A percentile compares a stretch with the other conserved stretches of the same genome.
These are phyloP conservation scores for Lamprotornis superbus DNA, from an alignment of 2,113 vertebrate species.

Conservation along the genomic window DNA sequence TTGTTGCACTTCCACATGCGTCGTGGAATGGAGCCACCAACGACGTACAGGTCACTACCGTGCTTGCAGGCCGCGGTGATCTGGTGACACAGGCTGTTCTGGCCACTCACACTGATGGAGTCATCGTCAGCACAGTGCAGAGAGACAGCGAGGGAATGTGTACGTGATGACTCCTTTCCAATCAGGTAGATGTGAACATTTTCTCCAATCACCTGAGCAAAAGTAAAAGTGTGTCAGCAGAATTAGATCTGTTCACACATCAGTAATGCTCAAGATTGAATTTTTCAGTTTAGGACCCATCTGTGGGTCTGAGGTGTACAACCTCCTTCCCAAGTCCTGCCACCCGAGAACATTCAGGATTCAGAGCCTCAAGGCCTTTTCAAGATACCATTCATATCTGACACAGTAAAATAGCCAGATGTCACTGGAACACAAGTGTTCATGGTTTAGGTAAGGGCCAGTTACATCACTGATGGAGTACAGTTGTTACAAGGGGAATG, in stretches of 20 bases:
- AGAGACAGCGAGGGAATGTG: constrained; percentile 92
- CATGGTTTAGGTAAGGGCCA: neutral
- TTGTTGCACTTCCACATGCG: constrained; percentile 99
- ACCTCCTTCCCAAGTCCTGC: neutral
- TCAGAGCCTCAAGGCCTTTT: neutral
- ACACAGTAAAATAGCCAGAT: neutral
- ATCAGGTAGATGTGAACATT: constrained; percentile 98
- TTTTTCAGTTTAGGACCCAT: neutral
- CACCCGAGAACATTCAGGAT: neutral
- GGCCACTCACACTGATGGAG: constrained; percentile 91
- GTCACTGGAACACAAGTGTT: neutral
- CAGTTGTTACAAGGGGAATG: neutral
- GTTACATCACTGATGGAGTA: neutral
- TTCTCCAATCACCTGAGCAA: constrained; percentile 90
- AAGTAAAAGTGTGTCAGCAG: neutral
- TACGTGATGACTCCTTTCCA: constrained; percentile 93
- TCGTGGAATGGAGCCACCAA: constrained; percentile 94
- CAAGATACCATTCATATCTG: neutral
- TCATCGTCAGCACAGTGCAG: constrained; percentile 94
- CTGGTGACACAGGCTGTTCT: constrained; percentile 98
- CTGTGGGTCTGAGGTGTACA: neutral
- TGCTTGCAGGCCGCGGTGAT: constrained; percentile 98
- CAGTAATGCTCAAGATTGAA: neutral
- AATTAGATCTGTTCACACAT: neutral
- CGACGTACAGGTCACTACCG: constrained; percentile 91